phyloP scores from a whole-genome alignment of 2,797 vertebrate genomes.

The Sebastes steindachneri region DNA sequence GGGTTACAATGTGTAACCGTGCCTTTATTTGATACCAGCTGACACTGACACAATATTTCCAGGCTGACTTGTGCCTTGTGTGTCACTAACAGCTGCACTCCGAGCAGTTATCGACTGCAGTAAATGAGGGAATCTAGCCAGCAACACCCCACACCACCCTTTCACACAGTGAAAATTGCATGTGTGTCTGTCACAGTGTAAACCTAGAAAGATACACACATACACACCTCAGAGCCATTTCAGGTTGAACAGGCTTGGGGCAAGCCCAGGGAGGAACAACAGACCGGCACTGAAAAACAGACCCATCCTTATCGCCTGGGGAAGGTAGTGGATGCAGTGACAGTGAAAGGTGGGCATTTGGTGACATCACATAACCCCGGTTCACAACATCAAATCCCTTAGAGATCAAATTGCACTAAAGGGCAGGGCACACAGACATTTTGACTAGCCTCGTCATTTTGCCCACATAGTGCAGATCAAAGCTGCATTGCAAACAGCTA shows the following conservation, averaged over 20 bases:
- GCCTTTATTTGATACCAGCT: conserved; percentile 1
- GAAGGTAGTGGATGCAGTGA: conserved; percentile 10
- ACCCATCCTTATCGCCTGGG: background rate
- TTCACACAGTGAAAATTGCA: conserved; percentile 26
- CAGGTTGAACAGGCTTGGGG: conserved; percentile 13
- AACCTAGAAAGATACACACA: conserved; percentile 4
- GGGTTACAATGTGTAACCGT: background rate
- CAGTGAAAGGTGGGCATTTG: conserved; percentile 30
- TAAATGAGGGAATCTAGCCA: conserved; percentile 26
- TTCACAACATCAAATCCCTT: conserved; percentile 26
- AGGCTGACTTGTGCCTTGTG: background rate
- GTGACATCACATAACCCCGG: background rate
- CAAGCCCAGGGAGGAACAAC: conserved; percentile 24
- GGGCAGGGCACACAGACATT: background rate
- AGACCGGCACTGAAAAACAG: conserved; percentile 19
- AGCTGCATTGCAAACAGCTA: background rate
- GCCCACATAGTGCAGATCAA: background rate
- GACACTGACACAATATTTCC: conserved; percentile 5
- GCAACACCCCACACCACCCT: conserved; percentile 12
- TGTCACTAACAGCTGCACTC: background rate
- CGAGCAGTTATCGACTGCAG: conserved; percentile 4
- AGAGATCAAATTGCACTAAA: conserved; percentile 21
- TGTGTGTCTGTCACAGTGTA: background rate
- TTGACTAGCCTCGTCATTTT: background rate
- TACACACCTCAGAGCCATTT: conserved; percentile 12